Evolutionary conservation across 2,797 vertebrate genomes (phyloP), one percentile per base, ranked within the genome.

Genomic region (Myotis vivesi): DNA sequence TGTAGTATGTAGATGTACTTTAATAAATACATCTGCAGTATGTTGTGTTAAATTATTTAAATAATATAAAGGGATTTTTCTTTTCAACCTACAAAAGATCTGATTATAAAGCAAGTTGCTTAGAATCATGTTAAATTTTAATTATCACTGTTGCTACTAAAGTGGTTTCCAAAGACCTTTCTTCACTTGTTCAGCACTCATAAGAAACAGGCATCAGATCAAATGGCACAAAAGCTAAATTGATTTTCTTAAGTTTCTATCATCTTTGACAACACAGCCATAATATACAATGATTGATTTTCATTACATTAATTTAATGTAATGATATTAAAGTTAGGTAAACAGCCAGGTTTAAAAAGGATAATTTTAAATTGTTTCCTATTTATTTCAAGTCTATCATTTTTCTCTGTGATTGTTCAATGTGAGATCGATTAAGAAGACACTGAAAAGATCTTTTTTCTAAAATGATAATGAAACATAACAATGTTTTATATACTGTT

Each of bases 321-420:
- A 89, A 94, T 94, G 10, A 4, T 11, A 92, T 96, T 96, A 55
- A 23, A 83, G 11, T 97, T 97, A 96, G 96, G 93, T 95, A 73
- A 75, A n/a, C 6, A 33, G 3, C 16, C 44, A 97, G 36, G 11
- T 90, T 91, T 93, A 86, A 95, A 97, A 96, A 90, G 0, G 7
- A 94, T 90, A 92, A 64, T 77, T 97, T 95, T 83, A 88, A 96
- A 80, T 46, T 81, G 0, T 11, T 94, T 81, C 3, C 87, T 96
- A 85, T 55, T 94, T 94, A 38, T 17, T 95, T 92, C n/a, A 92
- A 86, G 4, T 59, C 38, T 83, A 81, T 92, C 9, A 36, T 88
- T 89, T 95, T 1, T 66, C 38, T 94, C 84, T 94, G 19, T 87
- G 28, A 51, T 92, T 92, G 51, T 68, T 15, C n/a, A 89, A 22